Conservation (phyloP, 2,888 invertebrate genomes). For the Cecidostiba fungosa region DNA sequence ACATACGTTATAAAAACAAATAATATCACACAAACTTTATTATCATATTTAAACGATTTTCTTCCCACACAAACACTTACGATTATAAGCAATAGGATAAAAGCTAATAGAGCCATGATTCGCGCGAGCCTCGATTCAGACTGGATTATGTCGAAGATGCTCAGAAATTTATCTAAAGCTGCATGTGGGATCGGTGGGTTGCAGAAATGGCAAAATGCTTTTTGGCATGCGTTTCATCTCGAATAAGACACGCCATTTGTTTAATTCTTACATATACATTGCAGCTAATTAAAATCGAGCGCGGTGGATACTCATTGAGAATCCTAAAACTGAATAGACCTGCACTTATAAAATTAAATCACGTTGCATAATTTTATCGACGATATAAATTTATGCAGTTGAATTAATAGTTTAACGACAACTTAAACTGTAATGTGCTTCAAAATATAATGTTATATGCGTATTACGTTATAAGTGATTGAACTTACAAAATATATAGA, state of each 20-base stretch:
- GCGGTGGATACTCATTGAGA: not conserved
- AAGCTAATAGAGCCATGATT: conserved; percentile 72
- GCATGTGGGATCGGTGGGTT: conserved; percentile 69
- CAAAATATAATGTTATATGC: too few species aligned
- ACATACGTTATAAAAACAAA: not conserved
- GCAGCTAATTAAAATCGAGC: conserved; percentile 41
- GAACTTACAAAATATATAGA: too few species aligned
- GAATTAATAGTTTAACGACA: not conserved
- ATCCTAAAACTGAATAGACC: not conserved
- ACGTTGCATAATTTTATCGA: not conserved
- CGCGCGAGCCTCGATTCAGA: conserved; percentile 69
- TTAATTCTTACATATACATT: conserved; percentile 20
- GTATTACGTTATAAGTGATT: too few species aligned
- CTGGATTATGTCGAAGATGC: conserved; percentile 68
- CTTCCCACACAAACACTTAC: conserved; percentile 67
- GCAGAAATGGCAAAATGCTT: conserved; percentile 69
- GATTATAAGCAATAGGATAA: conserved; percentile 69
- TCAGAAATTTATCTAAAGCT: conserved; percentile 69
- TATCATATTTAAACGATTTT: not conserved
- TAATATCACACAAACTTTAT: not conserved
- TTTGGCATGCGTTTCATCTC: conserved; percentile 72
- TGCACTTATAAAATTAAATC: not conserved
- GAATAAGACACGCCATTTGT: conserved; percentile 65
- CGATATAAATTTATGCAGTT: not conserved
- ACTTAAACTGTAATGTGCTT: not conserved